Percentiles rank a stretch among this genome's conserved stretches.
phyloP scores from a whole-genome alignment of 2,113 vertebrate genomes.

The Oncorhynchus kisutch region DNA sequence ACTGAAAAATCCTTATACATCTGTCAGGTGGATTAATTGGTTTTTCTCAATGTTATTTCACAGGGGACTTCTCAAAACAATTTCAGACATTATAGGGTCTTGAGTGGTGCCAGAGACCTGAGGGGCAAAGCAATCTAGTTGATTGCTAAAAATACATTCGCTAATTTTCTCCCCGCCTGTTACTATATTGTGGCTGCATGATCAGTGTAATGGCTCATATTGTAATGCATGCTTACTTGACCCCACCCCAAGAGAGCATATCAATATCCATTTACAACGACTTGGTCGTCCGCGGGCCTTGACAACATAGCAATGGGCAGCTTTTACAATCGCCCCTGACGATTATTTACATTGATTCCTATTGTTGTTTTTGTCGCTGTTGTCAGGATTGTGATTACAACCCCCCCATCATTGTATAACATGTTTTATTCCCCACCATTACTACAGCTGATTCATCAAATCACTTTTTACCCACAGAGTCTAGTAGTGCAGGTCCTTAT shows the following conservation, averaged over 20 bases:
- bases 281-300: not conserved
- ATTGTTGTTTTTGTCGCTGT: constrained; percentile 42
- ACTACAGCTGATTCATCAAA: constrained; percentile 59
- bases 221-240: not conserved
- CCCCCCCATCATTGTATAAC: constrained; percentile 31
- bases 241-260: not conserved
- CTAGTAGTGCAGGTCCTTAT: constrained; percentile 42
- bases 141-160: constrained; percentile 69
- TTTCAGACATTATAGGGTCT: constrained; percentile 63
- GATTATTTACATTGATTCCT: constrained; percentile 43
- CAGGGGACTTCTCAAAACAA: constrained; percentile 67
- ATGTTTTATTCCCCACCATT: constrained; percentile 29
- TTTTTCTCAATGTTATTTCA: constrained; percentile 72
- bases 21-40: constrained; percentile 71
- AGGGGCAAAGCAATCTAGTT: constrained; percentile 69
- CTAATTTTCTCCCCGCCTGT: constrained; percentile 53
- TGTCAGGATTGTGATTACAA: constrained; percentile 21
- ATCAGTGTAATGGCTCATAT: constrained; percentile 4
- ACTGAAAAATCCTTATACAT: constrained; percentile 58
- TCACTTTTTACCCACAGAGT: constrained; percentile 45
- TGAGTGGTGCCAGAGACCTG: constrained; percentile 56
- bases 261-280: not conserved
- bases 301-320: constrained; percentile 33
- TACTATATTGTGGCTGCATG: not conserved
- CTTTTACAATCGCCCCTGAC: constrained; percentile 26